Base-by-base conservation (phyloP, 2,113 vertebrate species). In the Cnemophilus loriae region DNA sequence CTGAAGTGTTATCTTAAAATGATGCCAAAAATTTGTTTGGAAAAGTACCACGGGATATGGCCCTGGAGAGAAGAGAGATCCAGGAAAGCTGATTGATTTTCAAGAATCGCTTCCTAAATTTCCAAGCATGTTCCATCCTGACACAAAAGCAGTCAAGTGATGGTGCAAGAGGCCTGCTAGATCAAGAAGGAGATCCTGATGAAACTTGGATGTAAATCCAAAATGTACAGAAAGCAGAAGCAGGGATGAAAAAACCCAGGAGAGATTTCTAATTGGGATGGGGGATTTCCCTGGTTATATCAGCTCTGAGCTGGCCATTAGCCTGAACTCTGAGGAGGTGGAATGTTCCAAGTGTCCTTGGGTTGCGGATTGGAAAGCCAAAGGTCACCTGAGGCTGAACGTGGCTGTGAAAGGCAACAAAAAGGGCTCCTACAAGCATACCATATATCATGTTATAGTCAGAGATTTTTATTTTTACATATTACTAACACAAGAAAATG, bases 291-390 rank as follows among this genome's bases (percentile, higher is more conserved):
- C 35, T 75, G 23, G 20, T 67, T 70, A 33, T 15, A 50, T 16
- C 55, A 61, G 5, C 17, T 68, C 59, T 57, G 64, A 92, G 24
- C 13, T 83, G 59, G 22, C 28, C 3, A 2, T 27, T 19, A 90
- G 5, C 15, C 15, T 4, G 6, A 30, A 60, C 0, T 0, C 2
- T 1, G 4, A 50, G 46, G 20, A 84, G 1, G 3, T 20, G 3
- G 20, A 26, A 33, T 37, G 10, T 2, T 88, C 13, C 7, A 37
- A 49, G 20, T 9, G 8, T 65, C 41, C 49, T 56, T 59, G 26
- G 27, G 7, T 18, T 59, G 16, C 50, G 10, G 6, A 68, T 59
- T 75, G 52, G 30, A 91, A 93, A 75, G 13, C 37, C 30, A 82
- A 59, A 91, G 18, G 13, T 35, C 16, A 30, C 68, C 52, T 78